These are phyloP conservation scores for Microctenopoma lineatum DNA, from an alignment of 2,797 vertebrate genomes.

Conservation along the genomic window DNA sequence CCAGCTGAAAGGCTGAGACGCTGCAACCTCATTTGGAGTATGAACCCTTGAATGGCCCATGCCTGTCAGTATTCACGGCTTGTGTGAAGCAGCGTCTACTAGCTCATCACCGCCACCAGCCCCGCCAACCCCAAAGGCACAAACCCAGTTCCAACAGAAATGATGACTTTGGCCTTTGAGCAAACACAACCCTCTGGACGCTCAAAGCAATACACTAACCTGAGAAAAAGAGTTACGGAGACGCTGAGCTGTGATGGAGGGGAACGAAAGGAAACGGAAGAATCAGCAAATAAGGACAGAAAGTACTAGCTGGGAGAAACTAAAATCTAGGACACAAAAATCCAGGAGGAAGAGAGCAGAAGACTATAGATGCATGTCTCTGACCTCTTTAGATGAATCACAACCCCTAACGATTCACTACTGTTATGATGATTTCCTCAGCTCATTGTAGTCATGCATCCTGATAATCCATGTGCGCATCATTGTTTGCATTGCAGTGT, in stretches of 20 bases:
- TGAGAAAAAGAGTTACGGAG: constrained; percentile 19
- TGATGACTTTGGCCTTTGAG: constrained; percentile 55
- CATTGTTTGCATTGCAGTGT: no score
- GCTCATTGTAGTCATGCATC: no score
- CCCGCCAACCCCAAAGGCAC: constrained; percentile 47
- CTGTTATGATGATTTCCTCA: no score
- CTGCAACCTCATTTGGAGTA: constrained; percentile 62
- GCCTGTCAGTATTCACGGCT: constrained; percentile 57
- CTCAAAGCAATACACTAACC: constrained; percentile 38
- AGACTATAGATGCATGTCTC: no score
- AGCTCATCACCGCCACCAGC: constrained; percentile 34
- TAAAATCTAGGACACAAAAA: neutral
- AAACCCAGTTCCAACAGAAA: constrained; percentile 56
- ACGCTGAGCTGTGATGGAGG: constrained; percentile 7
- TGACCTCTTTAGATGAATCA: no score
- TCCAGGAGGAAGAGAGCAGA: no score
- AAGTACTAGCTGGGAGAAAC: neutral
- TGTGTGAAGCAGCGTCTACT: constrained; percentile 36
- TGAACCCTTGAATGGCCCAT: constrained; percentile 42
- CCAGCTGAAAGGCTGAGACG: constrained; percentile 55
- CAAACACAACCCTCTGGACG: constrained; percentile 52
- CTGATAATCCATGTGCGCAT: no score
- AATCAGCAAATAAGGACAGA: constrained; percentile 4
- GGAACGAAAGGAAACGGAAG: constrained; percentile 4
- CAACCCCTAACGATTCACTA: no score